These are phyloP conservation scores for Nipponia nippon DNA, from an alignment of 2,113 vertebrate species.

Conservation along the genomic window DNA sequence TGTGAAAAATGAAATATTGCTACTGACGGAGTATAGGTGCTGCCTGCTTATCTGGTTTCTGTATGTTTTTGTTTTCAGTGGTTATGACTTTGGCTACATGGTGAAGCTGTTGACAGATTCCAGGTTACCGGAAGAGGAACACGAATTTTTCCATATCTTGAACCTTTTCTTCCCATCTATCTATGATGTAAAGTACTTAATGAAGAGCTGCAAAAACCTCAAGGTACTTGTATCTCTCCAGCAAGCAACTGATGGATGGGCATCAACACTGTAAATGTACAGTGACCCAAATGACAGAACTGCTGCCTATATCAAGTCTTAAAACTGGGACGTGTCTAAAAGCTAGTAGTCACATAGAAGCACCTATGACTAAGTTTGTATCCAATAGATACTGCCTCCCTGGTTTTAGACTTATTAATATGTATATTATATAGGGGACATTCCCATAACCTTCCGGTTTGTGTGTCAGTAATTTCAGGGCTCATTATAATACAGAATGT, in stretches of 20 bases:
- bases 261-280: neutral
- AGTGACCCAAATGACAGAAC: neutral
- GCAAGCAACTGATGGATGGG: neutral
- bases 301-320: neutral
- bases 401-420: neutral
- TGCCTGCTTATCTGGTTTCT: neutral
- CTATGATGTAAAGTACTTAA: conserved; percentile 97
- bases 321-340: neutral
- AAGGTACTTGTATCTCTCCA: conserved; percentile 80
- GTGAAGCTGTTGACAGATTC: conserved; percentile 95
- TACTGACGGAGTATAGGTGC: neutral
- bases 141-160: conserved; percentile 97
- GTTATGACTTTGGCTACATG: conserved; percentile 98
- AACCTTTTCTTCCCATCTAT: conserved; percentile 98
- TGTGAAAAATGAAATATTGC: neutral
- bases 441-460: neutral
- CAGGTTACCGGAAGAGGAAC: conserved; percentile 93
- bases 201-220: conserved; percentile 99
- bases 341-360: neutral
- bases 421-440: neutral
- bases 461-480: neutral
- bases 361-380: neutral
- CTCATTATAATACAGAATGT: neutral
- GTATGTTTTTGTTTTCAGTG: conserved; percentile 71
- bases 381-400: neutral